These are phyloP conservation scores for Patiria miniata DNA, from an alignment of 35 echinoderm and acorn worm genomes.

Conservation along the genomic window DNA sequence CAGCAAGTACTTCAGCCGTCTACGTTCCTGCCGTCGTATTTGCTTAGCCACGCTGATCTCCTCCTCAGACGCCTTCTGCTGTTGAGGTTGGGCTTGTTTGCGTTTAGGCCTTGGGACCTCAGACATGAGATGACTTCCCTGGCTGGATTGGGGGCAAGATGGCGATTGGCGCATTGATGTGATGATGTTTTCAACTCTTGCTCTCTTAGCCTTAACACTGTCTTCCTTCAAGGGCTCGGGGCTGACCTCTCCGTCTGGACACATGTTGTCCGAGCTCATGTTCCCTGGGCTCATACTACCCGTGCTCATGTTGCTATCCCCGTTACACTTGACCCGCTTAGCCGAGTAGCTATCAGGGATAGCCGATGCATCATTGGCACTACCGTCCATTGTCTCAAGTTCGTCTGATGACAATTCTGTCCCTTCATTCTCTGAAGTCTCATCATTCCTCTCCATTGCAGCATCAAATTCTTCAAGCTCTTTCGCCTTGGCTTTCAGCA, in stretches of 20 bases:
- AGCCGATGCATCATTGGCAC: conserved; percentile 33
- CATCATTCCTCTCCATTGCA: conserved; percentile 9
- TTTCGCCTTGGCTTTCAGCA: conserved; percentile 27
- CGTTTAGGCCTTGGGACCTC: conserved; percentile 69
- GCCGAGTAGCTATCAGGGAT: background rate
- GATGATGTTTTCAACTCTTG: conserved; percentile 98
- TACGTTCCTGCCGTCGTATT: conserved; percentile 54
- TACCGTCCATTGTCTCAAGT: conserved; percentile 32
- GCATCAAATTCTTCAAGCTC: conserved; percentile 40
- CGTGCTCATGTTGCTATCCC: background rate
- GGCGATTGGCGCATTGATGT: conserved; percentile 89
- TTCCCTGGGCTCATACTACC: conserved; percentile 20
- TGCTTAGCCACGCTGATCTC: conserved; percentile 30
- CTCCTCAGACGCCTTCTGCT: conserved; percentile 53
- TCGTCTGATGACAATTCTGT: conserved; percentile 35
- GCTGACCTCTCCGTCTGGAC: conserved; percentile 2
- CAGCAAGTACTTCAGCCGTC: conserved; percentile 71
- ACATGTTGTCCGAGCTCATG: conserved; percentile 1
- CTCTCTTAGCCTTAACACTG: conserved; percentile 80
- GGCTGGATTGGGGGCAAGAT: conserved; percentile 18
- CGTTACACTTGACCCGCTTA: conserved; percentile 36
- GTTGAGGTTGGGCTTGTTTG: conserved; percentile 90
- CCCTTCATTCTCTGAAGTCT: conserved; percentile 2
- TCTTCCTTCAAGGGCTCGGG: conserved; percentile 32
- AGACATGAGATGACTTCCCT: conserved; percentile 34